Evolutionary conservation across 1,140 invertebrate genomes (phyloP).

Genomic region (Mylabris phalerata): DNA sequence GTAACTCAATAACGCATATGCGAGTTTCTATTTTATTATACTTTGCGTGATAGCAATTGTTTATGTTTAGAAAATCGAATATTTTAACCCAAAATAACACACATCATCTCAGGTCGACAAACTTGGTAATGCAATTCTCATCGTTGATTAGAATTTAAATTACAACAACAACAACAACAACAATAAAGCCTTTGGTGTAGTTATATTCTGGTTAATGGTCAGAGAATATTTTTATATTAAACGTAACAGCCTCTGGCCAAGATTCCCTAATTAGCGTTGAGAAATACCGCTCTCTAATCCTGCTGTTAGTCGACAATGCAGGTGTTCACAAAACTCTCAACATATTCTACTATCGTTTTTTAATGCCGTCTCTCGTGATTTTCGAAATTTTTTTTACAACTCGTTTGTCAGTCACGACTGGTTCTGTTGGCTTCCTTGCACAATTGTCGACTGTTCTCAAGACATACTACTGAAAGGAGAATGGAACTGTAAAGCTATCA

Average conservation of each 20-base stretch:
- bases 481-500: conserved; percentile 14
- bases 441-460: conserved; percentile 16
- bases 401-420: conserved; percentile 27
- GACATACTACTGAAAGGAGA: conserved; percentile 21
- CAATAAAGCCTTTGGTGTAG: too few species aligned
- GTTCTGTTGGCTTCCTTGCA: conserved; percentile 20
- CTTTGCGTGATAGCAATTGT: too few species aligned
- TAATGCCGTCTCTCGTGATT: conserved; percentile 10
- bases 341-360: conserved; percentile 3
- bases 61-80: too few species aligned
- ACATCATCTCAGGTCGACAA: too few species aligned
- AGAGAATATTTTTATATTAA: too few species aligned
- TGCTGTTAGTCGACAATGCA: conserved; percentile 6
- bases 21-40: too few species aligned
- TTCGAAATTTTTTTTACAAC: conserved; percentile 10
- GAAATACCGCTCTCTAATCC: conserved; percentile 14
- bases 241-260: conserved; percentile 1
- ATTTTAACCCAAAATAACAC: too few species aligned
- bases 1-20: conserved; percentile 22
- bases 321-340: conserved; percentile 1
- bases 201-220: too few species aligned
- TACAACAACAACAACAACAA: too few species aligned
- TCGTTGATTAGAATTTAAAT: too few species aligned
- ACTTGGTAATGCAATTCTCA: too few species aligned
- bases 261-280: conserved; percentile 16